Percentiles rank a stretch among this genome's conserved stretches.
phyloP scores from a whole-genome alignment of 2,888 invertebrate genomes.

The Drosophila conformis region DNA sequence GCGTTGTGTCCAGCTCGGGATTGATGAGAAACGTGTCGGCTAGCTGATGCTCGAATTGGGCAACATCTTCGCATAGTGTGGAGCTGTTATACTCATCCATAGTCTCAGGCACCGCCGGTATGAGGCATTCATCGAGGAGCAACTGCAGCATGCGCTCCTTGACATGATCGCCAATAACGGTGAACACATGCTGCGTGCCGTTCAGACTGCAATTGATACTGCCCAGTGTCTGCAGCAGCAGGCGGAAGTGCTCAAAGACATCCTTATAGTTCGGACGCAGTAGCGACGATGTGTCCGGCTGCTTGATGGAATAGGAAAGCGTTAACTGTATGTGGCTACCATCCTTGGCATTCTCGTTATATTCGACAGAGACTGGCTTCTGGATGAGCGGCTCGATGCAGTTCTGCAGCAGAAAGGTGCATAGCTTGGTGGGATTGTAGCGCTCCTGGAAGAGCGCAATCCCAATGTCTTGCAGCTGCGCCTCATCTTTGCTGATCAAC shows the following conservation, averaged over 20 bases:
- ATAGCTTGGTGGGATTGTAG: constrained; percentile 83
- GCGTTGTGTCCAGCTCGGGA: constrained; percentile 86
- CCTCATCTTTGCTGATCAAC: constrained; percentile 80
- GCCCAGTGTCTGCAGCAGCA: constrained; percentile 74
- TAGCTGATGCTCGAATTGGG: constrained; percentile 88
- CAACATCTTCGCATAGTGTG: constrained; percentile 88
- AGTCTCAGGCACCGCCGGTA: constrained; percentile 91
- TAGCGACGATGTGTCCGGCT: constrained; percentile 40
- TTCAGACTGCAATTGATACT: constrained; percentile 82
- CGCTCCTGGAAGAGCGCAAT: constrained; percentile 82
- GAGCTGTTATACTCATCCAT: constrained; percentile 90
- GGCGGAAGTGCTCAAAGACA: constrained; percentile 80
- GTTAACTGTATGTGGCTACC: constrained; percentile 70
- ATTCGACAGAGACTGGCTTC: constrained; percentile 83
- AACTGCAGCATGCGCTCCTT: constrained; percentile 87
- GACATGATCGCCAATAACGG: constrained; percentile 86
- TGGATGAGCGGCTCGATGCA: constrained; percentile 83
- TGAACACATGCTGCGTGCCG: constrained; percentile 77
- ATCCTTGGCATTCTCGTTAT: constrained; percentile 67
- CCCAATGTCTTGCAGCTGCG: constrained; percentile 81
- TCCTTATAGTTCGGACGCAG: constrained; percentile 83
- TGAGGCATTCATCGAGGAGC: constrained; percentile 90
- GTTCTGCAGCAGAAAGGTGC: constrained; percentile 82
- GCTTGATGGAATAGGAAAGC: constrained; percentile 82
- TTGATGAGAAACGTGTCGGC: constrained; percentile 86